Evolutionary conservation across 2,797 vertebrate genomes (phyloP).

Genomic region (Loriculus beryllinus): DNA sequence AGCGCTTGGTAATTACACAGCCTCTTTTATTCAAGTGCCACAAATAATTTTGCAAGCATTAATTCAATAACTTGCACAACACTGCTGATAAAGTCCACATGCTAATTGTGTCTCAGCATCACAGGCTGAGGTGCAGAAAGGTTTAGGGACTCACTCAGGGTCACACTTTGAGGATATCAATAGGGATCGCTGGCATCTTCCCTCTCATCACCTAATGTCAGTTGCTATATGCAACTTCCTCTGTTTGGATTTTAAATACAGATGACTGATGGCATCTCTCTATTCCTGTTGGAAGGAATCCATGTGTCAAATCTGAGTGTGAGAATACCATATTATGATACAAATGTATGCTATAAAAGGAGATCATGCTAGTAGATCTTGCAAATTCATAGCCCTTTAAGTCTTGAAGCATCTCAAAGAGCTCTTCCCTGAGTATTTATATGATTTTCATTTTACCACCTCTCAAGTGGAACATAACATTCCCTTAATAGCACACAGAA

Average conservation of each 20-base stretch:
- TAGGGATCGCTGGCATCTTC: background rate
- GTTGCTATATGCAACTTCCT: background rate
- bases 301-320: background rate
- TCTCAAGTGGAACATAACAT: constrained; percentile 1
- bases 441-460: background rate
- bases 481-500: constrained; percentile 11
- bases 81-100: background rate
- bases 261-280: background rate
- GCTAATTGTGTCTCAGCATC: background rate
- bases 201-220: background rate
- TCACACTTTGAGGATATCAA: background rate
- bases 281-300: background rate
- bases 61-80: constrained; percentile 19
- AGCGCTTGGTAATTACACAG: background rate
- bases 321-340: constrained; percentile 4
- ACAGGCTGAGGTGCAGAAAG: background rate
- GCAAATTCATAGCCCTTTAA: constrained; percentile 3
- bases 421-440: background rate
- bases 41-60: background rate
- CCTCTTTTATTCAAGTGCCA: background rate
- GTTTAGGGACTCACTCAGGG: background rate
- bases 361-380: background rate
- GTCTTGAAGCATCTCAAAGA: background rate
- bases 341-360: background rate
- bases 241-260: background rate